Base-by-base conservation (phyloP, 2,113 vertebrate genomes). In the Agelaius tricolor region DNA sequence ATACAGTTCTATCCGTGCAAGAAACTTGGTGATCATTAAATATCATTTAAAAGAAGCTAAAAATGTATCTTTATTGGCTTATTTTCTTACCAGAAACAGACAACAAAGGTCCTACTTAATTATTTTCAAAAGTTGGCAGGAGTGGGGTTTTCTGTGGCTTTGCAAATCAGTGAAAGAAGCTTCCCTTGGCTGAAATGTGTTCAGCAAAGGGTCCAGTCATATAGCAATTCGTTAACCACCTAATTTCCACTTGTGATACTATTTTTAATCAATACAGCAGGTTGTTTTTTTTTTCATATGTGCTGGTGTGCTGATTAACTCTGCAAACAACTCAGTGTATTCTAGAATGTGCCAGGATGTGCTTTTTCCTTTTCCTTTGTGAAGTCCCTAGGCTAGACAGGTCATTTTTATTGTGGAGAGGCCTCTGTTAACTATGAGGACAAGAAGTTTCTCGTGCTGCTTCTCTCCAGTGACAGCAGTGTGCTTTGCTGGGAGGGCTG, bases 71-170 rank as follows among this genome's bases (percentile, higher is more conserved):
- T 76, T 66, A 44, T 58, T 86, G 52, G 65, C 52, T 80, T 81
- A 31, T 92, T 91, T 90, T 77, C 68, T 86, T 91, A 77, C 35
- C 17, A 71, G 37, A 37, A 37, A 37, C 22, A 52, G 41, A 71
- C 72, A 90, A 33, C 72, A 93, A 83, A 88, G 57, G 14, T 90
- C 54, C 26, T 41, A 19, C 47, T 93, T 78, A 90, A 84, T 90
- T 93, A 26, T 90, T 81, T 92, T 96, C 85, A 54, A 89, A 68
- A 78, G 35, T 65, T 92, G 79, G 41, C 85, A 84, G 47, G 33
- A 61, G 27, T 63, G 52, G 26, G 61, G 17, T 86, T 95, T 96
- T 95, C 71, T 92, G n/a, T 68, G 75, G 39, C 81, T 95, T 95
- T 93, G 73, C 46, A 77, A 18, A 80, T 90, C 51, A 44, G 55